These are phyloP conservation scores for Hemicentrotus pulcherrimus DNA, from an alignment of 35 echinoderm and acorn worm genomes.

Conservation along the genomic window DNA sequence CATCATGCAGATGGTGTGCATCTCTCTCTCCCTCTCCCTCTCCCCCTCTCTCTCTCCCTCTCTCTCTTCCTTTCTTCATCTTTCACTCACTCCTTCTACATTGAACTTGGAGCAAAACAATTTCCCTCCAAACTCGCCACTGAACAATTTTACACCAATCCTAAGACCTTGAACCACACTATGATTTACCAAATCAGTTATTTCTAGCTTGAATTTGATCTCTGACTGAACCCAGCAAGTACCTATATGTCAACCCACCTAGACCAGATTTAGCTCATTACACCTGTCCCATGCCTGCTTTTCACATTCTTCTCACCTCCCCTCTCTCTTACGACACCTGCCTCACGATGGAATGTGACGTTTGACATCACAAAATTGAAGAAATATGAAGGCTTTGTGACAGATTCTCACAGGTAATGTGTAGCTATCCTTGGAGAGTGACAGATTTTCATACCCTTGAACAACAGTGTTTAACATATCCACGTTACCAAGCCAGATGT, in stretches of 20 bases:
- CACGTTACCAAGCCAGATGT: not conserved
- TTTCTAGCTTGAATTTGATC: not conserved
- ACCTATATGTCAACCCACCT: not conserved
- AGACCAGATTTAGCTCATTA: not conserved
- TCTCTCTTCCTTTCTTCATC: too few relatives aligned
- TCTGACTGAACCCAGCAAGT: not conserved
- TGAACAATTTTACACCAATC: not conserved
- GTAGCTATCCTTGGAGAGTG: not conserved
- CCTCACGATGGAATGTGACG: not conserved
- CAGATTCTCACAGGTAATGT: not conserved
- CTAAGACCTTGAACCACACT: not conserved
- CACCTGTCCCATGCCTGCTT: not conserved
- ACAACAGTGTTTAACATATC: not conserved
- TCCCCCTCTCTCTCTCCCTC: too few relatives aligned
- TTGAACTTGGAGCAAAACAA: not conserved
- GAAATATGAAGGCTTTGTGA: not conserved
- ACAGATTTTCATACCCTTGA: not conserved
- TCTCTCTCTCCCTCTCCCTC: too few relatives aligned
- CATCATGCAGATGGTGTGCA: too few relatives aligned
- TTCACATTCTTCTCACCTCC: not conserved
- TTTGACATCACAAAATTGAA: not conserved
- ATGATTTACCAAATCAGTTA: not conserved
- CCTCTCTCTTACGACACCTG: not conserved
- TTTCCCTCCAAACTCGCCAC: not conserved
- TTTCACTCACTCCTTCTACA: not conserved